Evolutionary conservation across 1,140 invertebrate species (phyloP), one percentile per base, ranked within the genome.

Genomic region (Brachionus calyciflorus): DNA sequence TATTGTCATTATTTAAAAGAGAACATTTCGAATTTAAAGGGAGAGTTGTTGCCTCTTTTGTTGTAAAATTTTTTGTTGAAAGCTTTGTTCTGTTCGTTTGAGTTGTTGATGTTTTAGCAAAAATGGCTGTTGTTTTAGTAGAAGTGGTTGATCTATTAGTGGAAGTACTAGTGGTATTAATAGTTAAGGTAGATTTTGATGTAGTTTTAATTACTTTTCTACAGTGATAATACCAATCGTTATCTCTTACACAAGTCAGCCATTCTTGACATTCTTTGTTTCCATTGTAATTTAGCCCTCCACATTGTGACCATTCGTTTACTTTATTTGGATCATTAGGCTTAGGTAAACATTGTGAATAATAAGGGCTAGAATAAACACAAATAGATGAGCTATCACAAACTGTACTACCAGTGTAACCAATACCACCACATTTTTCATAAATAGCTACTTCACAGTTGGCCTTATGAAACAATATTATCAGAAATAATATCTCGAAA

Each of bases 291-390:
- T 7, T 24, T 21, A 53, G 7, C 28, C 49, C 49, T 10, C 49
- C 49, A 14, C 49, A 53, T 53, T 53, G 49, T 26, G 21, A 7
- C 49, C 49, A 53, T 53, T 53, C 49, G 21, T 24, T 24, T 4
- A 53, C 49, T 53, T 26, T 53, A 17, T 53, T 53, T 53, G 49
- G 49, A 53, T 53, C 49, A 53, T 53, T 53, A 21, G 49, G 49
- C 14, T 53, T 53, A 1, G 60, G 60, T 37, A 28, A 28, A 30
- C 60, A 65, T 44, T 65, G 60, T 17, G 33, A 44, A 44, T 65
- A 65, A 21, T 28, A 65, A 21, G 9, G 28, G n/a, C 33, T 37
- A 4, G 33, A 7, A 1, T 10, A 21, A 14, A 37, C n/a, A 33
- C 60, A 65, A 17, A 44, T 17, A 65, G 60, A 37, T n/a, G 33